Base-by-base conservation (phyloP, 37 sponge, comb jelly and placozoan genomes). In the Cliona cf. orientalis region DNA sequence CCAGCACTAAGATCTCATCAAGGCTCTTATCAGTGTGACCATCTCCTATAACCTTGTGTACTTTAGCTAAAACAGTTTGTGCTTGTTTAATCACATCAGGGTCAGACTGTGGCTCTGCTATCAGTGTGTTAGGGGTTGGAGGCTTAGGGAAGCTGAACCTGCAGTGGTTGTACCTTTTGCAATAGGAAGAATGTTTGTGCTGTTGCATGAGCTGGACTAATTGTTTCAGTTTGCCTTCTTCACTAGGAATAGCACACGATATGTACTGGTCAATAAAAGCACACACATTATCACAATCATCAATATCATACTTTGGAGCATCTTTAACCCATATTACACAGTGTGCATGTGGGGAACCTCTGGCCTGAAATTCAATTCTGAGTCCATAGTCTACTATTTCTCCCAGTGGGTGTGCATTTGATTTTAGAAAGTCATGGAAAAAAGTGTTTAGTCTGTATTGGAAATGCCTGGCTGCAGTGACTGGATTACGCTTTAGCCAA, bases 211-310 rank as follows among this genome's bases (percentile, higher is more conserved):
- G 21, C 56, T 46, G 26, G 5, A 73, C 53, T 35, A 73, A 57
- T 33, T 73, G 33, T 73, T 73, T 73, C 74, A 73, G 25, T 53
- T 73, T 73, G 38, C 58, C 33, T n/a, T 69, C 72, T 38, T 70
- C 38, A n/a, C 9, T 42, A 12, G 82, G 82, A n/a, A 71, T 69
- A 11, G 23, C 62, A 56, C 82, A 80, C 3, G 43, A 23, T 4
- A 80, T 43, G 53, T 69, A 69, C 70, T 56, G 58, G 28, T 69
- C 82, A 70, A 80, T 80, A 37, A 80, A 80, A 3, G 38, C 43
- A 57, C n/a, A n/a, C n/a, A n/a, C n/a, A n/a, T n/a, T n/a, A n/a
- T n/a, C n/a, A n/a, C n/a, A n/a, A n/a, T n/a, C n/a, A n/a, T n/a
- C n/a, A n/a, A n/a, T n/a, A n/a, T n/a, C n/a, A n/a, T n/a, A n/a